These are phyloP conservation scores for Phrynosoma blainvillii DNA, from an alignment of 2,113 vertebrate genomes.

Conservation along the genomic window DNA sequence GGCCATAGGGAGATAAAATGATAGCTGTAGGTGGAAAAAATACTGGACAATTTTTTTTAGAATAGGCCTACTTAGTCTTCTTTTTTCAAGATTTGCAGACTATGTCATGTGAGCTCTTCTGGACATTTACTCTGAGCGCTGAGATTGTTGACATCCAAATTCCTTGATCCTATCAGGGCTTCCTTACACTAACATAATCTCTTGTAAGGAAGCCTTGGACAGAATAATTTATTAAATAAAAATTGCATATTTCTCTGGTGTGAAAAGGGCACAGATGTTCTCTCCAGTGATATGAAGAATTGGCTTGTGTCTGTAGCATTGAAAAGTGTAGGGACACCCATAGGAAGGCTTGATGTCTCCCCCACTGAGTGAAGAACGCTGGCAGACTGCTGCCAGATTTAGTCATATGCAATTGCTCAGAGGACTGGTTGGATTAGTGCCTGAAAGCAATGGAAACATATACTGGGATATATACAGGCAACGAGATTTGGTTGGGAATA, in stretches of 20 bases:
- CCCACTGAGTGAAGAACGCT: background rate
- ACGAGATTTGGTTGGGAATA: too few relatives aligned
- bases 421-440: background rate
- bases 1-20: too few relatives aligned
- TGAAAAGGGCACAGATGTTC: slow-evolving; percentile 34
- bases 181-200: background rate
- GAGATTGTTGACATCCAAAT: background rate
- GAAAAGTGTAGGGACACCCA: background rate
- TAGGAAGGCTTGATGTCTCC: slow-evolving; percentile 6
- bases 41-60: background rate
- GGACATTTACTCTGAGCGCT: background rate
- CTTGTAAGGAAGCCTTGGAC: background rate
- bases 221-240: slow-evolving; percentile 7
- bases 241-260: background rate
- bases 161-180: background rate
- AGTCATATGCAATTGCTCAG: background rate
- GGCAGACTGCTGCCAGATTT: background rate
- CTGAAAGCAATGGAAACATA: background rate
- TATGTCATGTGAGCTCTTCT: background rate
- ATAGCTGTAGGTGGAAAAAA: too few relatives aligned
- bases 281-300: slow-evolving; percentile 14
- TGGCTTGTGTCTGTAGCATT: background rate
- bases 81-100: too few relatives aligned
- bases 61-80: background rate
- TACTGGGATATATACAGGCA: background rate